Percentiles rank a stretch among this genome's conserved stretches.
Evolutionary conservation across 1,140 invertebrate species (phyloP).

Genomic region (Bursaphelenchus mucronatus): DNA sequence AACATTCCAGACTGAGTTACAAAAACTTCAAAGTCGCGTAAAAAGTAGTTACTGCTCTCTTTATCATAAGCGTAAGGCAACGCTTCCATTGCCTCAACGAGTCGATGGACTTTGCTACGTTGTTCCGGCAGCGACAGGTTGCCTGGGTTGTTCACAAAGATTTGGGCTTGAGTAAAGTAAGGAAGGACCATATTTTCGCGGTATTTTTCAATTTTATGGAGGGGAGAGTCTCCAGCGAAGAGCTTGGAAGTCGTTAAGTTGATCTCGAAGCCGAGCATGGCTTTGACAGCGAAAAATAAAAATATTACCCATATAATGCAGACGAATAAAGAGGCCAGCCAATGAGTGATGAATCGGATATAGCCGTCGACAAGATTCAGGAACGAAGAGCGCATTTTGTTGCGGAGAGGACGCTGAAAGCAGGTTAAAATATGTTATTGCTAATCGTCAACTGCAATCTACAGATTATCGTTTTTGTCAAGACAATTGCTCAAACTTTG

Average conservation of each 20-base stretch:
- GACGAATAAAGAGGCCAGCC: too few relatives aligned
- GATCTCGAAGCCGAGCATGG: slow-evolving; percentile 55
- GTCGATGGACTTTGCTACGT: slow-evolving; percentile 36
- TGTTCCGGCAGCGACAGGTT: slow-evolving; percentile 51
- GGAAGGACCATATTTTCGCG: slow-evolving; percentile 57
- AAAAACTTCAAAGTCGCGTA: slow-evolving; percentile 52
- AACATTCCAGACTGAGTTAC: slow-evolving; percentile 49
- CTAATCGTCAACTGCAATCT: too few relatives aligned
- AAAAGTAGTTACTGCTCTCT: slow-evolving; percentile 33
- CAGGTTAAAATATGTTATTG: too few relatives aligned
- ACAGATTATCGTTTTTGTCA: too few relatives aligned
- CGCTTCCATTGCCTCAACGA: slow-evolving; percentile 53
- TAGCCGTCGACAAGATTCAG: too few relatives aligned
- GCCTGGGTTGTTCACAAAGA: slow-evolving; percentile 58
- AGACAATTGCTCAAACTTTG: too few relatives aligned
- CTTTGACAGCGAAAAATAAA: slow-evolving; percentile 11
- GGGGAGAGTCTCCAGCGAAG: slow-evolving; percentile 55
- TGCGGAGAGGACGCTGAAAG: too few relatives aligned
- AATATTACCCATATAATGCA: too few relatives aligned
- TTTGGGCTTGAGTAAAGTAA: slow-evolving; percentile 54
- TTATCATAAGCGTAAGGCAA: slow-evolving; percentile 51
- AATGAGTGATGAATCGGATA: too few relatives aligned
- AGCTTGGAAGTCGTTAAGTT: slow-evolving; percentile 58
- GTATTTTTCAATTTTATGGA: slow-evolving; percentile 46
- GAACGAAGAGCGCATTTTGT: too few relatives aligned